These are phyloP conservation scores for Bucco capensis DNA, from an alignment of 2,113 vertebrate species.

Conservation along the genomic window DNA sequence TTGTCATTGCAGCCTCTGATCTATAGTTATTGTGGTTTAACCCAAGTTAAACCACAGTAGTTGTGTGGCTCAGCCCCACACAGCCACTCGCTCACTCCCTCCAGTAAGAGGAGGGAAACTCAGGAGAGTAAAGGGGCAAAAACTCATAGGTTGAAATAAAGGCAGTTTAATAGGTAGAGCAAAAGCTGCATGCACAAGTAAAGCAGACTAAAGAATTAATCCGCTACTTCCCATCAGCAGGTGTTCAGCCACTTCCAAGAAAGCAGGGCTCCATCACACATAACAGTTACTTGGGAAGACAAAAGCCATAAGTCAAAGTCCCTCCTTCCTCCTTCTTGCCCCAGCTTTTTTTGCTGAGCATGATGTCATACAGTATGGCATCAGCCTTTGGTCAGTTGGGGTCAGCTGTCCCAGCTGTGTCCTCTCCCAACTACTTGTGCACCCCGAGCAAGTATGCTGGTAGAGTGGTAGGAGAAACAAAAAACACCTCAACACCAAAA, in stretches of 20 bases:
- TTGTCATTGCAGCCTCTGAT: not conserved
- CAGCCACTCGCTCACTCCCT: not conserved
- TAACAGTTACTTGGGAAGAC: not conserved
- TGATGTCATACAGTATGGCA: accelerated
- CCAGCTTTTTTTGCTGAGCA: not conserved
- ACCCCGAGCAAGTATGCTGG: not conserved
- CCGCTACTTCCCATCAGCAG: not conserved
- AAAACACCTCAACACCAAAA: not conserved
- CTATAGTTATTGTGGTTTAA: not conserved
- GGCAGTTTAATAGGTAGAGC: not conserved
- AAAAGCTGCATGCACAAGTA: not conserved
- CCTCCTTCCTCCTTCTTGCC: not conserved
- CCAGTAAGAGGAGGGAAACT: not conserved
- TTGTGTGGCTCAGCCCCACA: not conserved
- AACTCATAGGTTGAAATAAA: not conserved
- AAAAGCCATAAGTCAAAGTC: not conserved
- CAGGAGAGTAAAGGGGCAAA: not conserved
- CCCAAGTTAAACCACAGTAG: no score
- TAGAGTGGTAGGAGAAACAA: not conserved
- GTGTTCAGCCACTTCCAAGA: not conserved
- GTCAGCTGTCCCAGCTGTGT: not conserved
- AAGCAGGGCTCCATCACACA: accelerated
- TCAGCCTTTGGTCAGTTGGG: not conserved
- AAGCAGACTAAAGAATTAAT: not conserved
- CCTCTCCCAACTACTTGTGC: not conserved